Base-by-base conservation (phyloP, 2,113 vertebrate genomes). In the Cephalopterus ornatus region DNA sequence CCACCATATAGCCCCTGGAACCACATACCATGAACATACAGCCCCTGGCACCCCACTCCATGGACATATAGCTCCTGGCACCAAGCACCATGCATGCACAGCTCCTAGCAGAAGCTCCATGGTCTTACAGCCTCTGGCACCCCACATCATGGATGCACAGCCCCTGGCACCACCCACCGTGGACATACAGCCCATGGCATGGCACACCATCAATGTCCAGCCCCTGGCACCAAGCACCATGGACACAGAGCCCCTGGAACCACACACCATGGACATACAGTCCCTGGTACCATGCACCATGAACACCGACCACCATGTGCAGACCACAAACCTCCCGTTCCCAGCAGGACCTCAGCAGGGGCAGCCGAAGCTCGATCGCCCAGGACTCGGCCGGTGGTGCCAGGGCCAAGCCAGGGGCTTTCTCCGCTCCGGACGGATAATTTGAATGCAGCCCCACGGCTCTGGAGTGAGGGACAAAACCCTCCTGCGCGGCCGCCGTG, bases 11-110 rank as follows among this genome's bases (percentile, higher is more conserved):
- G 1, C 62, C 35, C 33, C 32, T 42, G 26, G 26, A 10, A 70
- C 7, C 14, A 27, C 1, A 1, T 28, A 20, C 9, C 14, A 22
- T 7, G 5, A 15, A 17, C 50, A 52, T 0, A 33, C 41, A 68
- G 21, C 21, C 32, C 42, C 21, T 50, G 8, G 47, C 24, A 89
- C 20, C 37, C 6, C 1, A 0, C 35, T 21, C 12, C 28, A 12
- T 37, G 62, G 1, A 21, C 6, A 6, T 22, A 35, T 19, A 66
- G 14, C 41, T 39, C 15, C 14, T 47, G 22, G 42, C 5, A 58
- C 12, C 50, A n/a, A 0, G 0, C 8, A 20, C 13, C 6, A 7
- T 7, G 55, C 14, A 3, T 0, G 0, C 19, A 14, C 53, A 42
- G 1, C 53, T 44, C 16, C 39, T 33, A 22, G 22, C 6, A 72